A percentile compares a stretch with the other conserved stretches of the same genome.
phyloP scores from a whole-genome alignment of 1,140 invertebrate species.

The Meloidogyne exigua region DNA sequence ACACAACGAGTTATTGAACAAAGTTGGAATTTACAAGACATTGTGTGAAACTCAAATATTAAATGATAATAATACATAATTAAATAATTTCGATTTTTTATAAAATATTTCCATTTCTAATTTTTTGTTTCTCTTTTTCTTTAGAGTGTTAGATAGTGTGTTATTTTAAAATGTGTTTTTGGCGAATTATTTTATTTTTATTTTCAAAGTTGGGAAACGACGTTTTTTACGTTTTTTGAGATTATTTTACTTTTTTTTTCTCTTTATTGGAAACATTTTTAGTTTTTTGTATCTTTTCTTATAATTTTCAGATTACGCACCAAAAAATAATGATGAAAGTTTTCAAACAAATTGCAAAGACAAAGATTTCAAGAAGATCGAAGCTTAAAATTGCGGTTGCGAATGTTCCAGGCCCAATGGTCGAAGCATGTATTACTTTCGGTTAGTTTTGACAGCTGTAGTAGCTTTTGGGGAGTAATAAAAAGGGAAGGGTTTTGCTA shows the following conservation, averaged over 20 bases:
- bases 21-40: constrained; percentile 44
- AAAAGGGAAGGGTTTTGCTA: too few relatives aligned
- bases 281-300: background rate
- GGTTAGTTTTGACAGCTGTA: too few relatives aligned
- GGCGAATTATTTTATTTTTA: too few relatives aligned
- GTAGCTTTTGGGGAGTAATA: too few relatives aligned
- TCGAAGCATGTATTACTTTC: constrained; percentile 33
- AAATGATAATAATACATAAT: constrained; percentile 27
- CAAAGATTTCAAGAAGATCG: constrained; percentile 4
- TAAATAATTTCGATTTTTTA: background rate
- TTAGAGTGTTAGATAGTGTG: too few relatives aligned
- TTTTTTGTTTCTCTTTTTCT: background rate
- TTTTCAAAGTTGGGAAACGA: too few relatives aligned
- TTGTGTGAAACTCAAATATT: constrained; percentile 50
- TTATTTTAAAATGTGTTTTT: too few relatives aligned
- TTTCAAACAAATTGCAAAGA: background rate
- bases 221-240: too few relatives aligned
- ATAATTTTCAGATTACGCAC: background rate
- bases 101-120: background rate
- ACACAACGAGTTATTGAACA: constrained; percentile 41
- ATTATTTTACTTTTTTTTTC: background rate
- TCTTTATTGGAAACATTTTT: background rate
- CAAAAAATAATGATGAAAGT: background rate
- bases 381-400: constrained; percentile 33
- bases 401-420: constrained; percentile 34